Base-by-base conservation (phyloP, 1,140 invertebrate genomes). In the Tetranychus cinnabarinus region DNA sequence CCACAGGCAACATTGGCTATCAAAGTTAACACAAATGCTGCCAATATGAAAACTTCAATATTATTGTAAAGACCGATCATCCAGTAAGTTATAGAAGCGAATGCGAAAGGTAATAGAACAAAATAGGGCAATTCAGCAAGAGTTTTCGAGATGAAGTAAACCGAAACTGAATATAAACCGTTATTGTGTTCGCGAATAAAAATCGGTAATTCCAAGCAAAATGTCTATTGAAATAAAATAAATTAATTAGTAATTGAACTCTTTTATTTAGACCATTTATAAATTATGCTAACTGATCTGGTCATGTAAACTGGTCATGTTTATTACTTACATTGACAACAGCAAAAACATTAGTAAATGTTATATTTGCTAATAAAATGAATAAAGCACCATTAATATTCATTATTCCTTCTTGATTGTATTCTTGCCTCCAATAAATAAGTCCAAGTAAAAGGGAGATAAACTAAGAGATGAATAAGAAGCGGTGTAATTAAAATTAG, bases 301-400 rank as follows among this genome's bases (percentile, higher is more conserved):
- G 23, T 23, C 23, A 47, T 47, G 12, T 8, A n/a, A n/a, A n/a
- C 23, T 23, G 23, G 23, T 23, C 23, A 47, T 47, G 12, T 8
- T n/a, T n/a, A 3, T 15, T 47, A 78, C 82, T 82, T 74, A 90
- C 86, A 71, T 83, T 85, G 57, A 90, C 82, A 31, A 90, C 88
- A 55, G 85, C 82, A 69, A 86, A 87, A 13, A 88, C 81, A 72
- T 92, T 92, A 70, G 86, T 86, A 71, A 91, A 92, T 7, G 86
- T 95, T 82, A 89, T 88, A 71, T 90, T 91, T 3, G 85, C 90
- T 2, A 95, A 75, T 69, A 91, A 83, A 60, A 95, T 80, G 69
- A 93, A 96, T 34, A 96, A 77, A 23, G 84, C 86, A 55, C 92
- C 92, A 70, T 93, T 95, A 61, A 96, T 89, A 70, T 96, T 96